Conservation (phyloP, 2,888 invertebrate genomes). For the Platycheirus albimanus region DNA sequence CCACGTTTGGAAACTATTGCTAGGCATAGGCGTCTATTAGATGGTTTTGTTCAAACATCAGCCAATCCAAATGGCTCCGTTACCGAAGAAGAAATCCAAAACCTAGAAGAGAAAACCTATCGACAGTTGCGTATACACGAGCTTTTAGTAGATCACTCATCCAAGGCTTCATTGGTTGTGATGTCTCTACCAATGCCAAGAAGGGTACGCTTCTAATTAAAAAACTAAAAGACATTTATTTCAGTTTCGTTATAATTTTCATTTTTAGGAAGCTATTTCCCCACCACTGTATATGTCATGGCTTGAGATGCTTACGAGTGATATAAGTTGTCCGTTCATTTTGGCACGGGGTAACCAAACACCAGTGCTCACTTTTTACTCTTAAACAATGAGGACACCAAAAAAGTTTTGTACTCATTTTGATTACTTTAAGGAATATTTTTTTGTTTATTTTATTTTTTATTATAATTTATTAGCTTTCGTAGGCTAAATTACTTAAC, state of each 20-base stretch:
- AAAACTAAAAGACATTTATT: not conserved
- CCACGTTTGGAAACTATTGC: constrained; percentile 89
- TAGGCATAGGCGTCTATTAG: constrained; percentile 89
- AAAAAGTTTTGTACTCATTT: constrained; percentile 26
- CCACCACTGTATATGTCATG: constrained; percentile 98
- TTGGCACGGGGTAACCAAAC: constrained; percentile 94
- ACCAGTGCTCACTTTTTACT: constrained; percentile 94
- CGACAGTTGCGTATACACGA: constrained; percentile 96
- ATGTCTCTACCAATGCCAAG: constrained; percentile 98
- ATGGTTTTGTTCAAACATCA: constrained; percentile 85
- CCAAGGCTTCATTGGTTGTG: constrained; percentile 93
- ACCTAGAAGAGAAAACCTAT: constrained; percentile 92
- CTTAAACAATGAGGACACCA: constrained; percentile 83
- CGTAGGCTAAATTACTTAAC: constrained; percentile 37
- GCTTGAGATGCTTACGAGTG: constrained; percentile 94
- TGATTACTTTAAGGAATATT: not conserved
- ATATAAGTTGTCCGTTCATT: constrained; percentile 93
- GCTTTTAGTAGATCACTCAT: constrained; percentile 93
- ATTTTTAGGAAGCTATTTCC: constrained; percentile 89
- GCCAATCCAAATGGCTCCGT: constrained; percentile 84
- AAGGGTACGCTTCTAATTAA: constrained; percentile 84
- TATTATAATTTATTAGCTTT: constrained; percentile 29
- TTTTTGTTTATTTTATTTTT: not conserved
- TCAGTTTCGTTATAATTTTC: constrained; percentile 15
- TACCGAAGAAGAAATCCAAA: constrained; percentile 82